These are phyloP conservation scores for Carapus acus DNA, from an alignment of 2,797 vertebrate species.

Conservation along the genomic window DNA sequence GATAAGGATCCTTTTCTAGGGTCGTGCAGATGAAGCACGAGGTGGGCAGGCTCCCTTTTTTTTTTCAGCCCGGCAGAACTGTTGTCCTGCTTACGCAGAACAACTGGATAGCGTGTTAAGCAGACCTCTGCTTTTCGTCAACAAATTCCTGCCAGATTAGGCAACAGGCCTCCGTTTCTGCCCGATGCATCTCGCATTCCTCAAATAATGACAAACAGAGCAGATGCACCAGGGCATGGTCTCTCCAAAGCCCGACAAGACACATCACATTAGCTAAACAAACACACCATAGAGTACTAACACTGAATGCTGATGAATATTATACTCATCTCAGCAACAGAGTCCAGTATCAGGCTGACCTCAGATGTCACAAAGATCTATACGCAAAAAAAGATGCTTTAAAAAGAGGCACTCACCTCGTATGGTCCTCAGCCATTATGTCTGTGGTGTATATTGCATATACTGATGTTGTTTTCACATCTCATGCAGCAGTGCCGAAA, in stretches of 20 bases:
- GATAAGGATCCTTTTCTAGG: not conserved
- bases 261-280: slow-evolving; percentile 33
- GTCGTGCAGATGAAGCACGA: slow-evolving; percentile 6
- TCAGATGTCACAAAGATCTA: no score
- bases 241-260: slow-evolving; percentile 36
- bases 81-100: slow-evolving; percentile 64
- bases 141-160: slow-evolving; percentile 74
- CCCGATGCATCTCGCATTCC: slow-evolving; percentile 63
- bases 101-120: slow-evolving; percentile 61
- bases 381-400: no score
- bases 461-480: no score
- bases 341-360: no score
- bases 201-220: slow-evolving; percentile 64
- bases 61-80: slow-evolving; percentile 50
- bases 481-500: no score
- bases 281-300: slow-evolving; percentile 27
- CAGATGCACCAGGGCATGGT: slow-evolving; percentile 36
- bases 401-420: no score
- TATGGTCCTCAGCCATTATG: no score
- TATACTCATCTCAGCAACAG: no score
- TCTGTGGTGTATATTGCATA: no score
- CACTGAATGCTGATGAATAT: no score
- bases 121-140: slow-evolving; percentile 58
- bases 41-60: slow-evolving; percentile 18
- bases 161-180: slow-evolving; percentile 65